A percentile compares a stretch with the other conserved stretches of the same genome.
phyloP scores from a whole-genome alignment of 2,888 invertebrate genomes.

The Drosophila merina region DNA sequence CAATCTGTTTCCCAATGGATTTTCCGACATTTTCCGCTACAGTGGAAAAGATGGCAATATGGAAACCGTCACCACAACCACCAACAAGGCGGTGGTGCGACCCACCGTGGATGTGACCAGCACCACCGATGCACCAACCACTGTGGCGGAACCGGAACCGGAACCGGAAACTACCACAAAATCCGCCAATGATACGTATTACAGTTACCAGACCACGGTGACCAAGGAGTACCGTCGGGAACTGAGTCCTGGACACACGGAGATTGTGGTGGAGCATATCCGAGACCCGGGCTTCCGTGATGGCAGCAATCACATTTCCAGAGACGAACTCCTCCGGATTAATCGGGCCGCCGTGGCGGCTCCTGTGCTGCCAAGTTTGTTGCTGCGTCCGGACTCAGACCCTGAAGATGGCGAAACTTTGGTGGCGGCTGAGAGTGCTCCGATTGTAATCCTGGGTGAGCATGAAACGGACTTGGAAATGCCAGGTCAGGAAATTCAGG shows the following conservation, averaged over 20 bases:
- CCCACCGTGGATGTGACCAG: constrained; percentile 34
- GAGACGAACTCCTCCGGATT: constrained; percentile 87
- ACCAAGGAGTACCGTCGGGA: constrained; percentile 76
- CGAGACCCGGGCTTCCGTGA: constrained; percentile 82
- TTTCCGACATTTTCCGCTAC: constrained; percentile 81
- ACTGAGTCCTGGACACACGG: constrained; percentile 74
- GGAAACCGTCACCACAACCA: constrained; percentile 40
- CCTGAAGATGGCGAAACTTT: constrained; percentile 59
- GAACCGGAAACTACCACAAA: neutral
- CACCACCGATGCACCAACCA: constrained; percentile 8
- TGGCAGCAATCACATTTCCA: constrained; percentile 85
- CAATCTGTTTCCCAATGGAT: constrained; percentile 80
- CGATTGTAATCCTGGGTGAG: constrained; percentile 85
- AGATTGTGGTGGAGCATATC: constrained; percentile 77
- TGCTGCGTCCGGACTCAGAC: constrained; percentile 59
- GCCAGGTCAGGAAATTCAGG: constrained; percentile 81
- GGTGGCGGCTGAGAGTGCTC: constrained; percentile 77
- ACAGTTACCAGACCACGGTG: constrained; percentile 71
- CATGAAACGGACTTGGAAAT: constrained; percentile 84
- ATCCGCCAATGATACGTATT: constrained; percentile 57
- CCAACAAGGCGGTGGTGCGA: constrained; percentile 36
- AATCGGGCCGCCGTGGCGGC: constrained; percentile 85
- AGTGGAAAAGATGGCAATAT: constrained; percentile 64
- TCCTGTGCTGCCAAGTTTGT: constrained; percentile 74
- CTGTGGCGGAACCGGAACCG: neutral